Conservation (phyloP, 2,113 vertebrate species). For the Gnathonemus echidnorhynchus region DNA sequence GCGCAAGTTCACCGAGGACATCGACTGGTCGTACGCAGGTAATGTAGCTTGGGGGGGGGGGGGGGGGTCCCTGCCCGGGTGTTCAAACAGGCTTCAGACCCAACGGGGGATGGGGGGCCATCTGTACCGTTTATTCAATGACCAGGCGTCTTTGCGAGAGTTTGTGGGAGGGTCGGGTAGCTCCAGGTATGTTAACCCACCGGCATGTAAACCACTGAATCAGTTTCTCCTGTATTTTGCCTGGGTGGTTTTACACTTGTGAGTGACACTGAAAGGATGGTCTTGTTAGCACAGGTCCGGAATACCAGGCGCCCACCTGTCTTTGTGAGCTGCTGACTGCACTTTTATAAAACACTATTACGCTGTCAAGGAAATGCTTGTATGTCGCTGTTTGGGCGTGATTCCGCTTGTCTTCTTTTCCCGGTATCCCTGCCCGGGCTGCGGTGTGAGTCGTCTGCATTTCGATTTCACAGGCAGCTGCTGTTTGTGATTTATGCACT, state of each 20-base stretch:
- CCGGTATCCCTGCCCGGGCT: not conserved
- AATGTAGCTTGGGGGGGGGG: conserved; percentile 27
- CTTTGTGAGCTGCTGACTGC: not conserved
- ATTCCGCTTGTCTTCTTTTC: not conserved
- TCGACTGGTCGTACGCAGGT: conserved; percentile 97
- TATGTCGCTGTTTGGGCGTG: not conserved
- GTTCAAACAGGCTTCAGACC: not conserved
- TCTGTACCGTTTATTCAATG: not conserved
- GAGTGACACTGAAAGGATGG: not conserved
- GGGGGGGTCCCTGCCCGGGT: too few species aligned
- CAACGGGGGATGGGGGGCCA: not conserved
- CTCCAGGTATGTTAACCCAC: not conserved
- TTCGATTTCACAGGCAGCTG: not conserved
- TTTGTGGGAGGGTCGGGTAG: not conserved
- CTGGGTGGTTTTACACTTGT: not conserved
- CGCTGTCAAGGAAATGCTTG: not conserved
- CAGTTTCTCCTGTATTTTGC: not conserved
- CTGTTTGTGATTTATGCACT: not conserved
- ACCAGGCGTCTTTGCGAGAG: not conserved
- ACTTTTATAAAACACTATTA: not conserved
- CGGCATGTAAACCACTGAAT: not conserved
- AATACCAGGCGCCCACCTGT: not conserved
- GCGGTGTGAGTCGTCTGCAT: not conserved
- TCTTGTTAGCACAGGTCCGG: not conserved
- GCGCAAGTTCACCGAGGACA: conserved; percentile 81